These are phyloP conservation scores for Coptodon bakossiorum DNA, from an alignment of 2,113 vertebrate species.

Conservation along the genomic window DNA sequence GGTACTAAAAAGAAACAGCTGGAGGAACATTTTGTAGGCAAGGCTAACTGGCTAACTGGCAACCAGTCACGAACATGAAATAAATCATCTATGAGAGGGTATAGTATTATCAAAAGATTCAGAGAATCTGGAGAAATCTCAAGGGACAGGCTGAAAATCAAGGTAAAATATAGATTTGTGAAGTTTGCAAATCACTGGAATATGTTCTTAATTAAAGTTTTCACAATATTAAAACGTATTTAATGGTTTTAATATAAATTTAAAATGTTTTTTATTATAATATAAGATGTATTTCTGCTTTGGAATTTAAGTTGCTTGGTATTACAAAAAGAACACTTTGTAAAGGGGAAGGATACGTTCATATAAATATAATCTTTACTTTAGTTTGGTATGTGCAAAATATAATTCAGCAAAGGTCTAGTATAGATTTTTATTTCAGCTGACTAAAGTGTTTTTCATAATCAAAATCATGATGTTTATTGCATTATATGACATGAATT, in stretches of 20 bases:
- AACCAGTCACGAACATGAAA: neutral
- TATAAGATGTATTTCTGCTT: neutral
- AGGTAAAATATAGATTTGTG: neutral
- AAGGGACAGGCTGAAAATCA: neutral
- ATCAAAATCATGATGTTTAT: neutral
- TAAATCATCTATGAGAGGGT: neutral
- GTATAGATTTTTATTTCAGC: neutral
- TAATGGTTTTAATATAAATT: neutral
- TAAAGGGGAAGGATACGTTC: rapidly evolving
- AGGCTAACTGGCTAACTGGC: neutral
- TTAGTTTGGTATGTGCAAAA: neutral
- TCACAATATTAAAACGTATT: neutral
- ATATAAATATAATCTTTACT: neutral
- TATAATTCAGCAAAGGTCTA: neutral
- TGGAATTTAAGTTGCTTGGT: neutral
- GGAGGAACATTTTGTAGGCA: neutral
- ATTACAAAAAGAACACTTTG: neutral
- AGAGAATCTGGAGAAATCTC: neutral
- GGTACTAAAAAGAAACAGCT: neutral
- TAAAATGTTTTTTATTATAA: neutral
- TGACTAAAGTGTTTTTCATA: neutral
- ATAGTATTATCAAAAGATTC: neutral
- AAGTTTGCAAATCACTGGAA: neutral
- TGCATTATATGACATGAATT: neutral
- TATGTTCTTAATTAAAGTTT: neutral